Percentiles rank a stretch among this genome's conserved stretches.
These are phyloP conservation scores for Otocyon megalotis DNA, from an alignment of 2,113 vertebrate species.

Conservation along the genomic window DNA sequence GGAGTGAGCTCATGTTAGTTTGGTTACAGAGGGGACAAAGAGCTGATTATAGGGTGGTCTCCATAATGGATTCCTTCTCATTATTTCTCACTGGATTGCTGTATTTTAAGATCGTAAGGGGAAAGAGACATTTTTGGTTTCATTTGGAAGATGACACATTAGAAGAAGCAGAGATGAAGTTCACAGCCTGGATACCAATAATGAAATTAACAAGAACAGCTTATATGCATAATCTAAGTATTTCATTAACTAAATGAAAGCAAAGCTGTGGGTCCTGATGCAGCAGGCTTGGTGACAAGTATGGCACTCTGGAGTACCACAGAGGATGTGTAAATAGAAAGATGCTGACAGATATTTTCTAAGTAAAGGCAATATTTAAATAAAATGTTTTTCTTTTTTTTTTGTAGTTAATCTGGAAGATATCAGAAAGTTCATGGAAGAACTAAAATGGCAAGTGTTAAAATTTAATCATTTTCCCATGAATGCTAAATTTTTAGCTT, in stretches of 20 bases:
- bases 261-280: background rate
- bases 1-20: background rate
- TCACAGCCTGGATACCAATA: background rate
- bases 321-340: background rate
- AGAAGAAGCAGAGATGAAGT: background rate
- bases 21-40: background rate
- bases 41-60: background rate
- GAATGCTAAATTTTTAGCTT: background rate
- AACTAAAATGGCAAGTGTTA: background rate
- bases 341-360: background rate
- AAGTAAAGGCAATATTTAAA: background rate
- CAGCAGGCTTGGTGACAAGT: background rate
- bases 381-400: background rate
- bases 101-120: background rate
- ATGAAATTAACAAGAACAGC: background rate
- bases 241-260: background rate
- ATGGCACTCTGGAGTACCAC: background rate
- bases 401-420: background rate
- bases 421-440: background rate
- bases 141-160: background rate
- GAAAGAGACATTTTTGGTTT: background rate
- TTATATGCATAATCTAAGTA: background rate
- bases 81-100: background rate
- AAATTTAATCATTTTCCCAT: slow-evolving; percentile 1
- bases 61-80: background rate